Evolutionary conservation across 2,113 vertebrate species (phyloP).

Genomic region (Tricholaema leucomelas): DNA sequence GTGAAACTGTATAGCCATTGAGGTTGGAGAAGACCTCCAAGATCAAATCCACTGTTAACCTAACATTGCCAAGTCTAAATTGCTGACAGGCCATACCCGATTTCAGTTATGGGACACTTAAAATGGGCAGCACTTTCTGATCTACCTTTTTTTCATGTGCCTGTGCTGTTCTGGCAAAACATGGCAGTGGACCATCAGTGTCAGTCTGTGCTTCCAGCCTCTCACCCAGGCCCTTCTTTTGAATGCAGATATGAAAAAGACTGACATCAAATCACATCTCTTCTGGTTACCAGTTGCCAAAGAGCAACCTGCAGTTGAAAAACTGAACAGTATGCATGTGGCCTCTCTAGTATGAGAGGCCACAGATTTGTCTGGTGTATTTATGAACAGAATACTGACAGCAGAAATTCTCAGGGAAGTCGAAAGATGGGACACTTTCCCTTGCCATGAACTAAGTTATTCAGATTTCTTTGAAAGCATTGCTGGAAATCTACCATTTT

Average conservation of each 20-base stretch:
- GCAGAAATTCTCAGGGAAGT: neutral
- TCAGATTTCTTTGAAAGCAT: neutral
- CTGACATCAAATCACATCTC: too few species aligned
- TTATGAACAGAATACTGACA: neutral
- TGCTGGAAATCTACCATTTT: neutral
- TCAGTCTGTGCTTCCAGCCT: neutral
- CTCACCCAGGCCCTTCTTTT: neutral
- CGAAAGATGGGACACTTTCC: neutral
- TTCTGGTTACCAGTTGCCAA: neutral
- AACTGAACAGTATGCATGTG: neutral
- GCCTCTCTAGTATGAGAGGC: neutral
- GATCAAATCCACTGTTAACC: too few species aligned
- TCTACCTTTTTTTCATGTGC: neutral
- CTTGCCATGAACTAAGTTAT: neutral
- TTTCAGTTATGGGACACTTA: neutral
- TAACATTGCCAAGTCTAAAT: neutral
- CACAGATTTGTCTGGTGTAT: neutral
- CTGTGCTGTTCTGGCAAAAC: neutral
- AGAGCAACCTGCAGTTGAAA: neutral
- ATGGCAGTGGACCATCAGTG: neutral
- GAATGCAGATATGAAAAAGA: neutral
- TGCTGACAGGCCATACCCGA: accelerated
- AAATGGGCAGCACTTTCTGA: neutral
- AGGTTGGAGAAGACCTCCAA: too few species aligned
- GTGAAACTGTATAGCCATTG: too few species aligned